Evolutionary conservation across 2,888 invertebrate genomes (phyloP), one percentile per base, ranked within the genome.

Genomic region (Spodoptera picta): DNA sequence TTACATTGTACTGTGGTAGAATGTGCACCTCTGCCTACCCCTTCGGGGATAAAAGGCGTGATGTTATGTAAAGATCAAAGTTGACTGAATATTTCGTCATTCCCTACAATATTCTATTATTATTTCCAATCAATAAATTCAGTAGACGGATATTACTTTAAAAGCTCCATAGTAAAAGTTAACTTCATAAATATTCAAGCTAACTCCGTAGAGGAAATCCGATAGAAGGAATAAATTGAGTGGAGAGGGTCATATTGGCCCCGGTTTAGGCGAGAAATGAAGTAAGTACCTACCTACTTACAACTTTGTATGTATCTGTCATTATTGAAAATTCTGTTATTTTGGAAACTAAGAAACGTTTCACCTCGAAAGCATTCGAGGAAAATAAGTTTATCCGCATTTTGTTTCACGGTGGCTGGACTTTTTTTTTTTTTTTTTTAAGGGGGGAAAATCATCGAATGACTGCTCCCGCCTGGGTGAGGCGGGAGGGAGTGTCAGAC

Each of bases 121-220:
- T 71, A 77, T 77, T 72, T 67, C 60, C 62, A 69, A 77, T 77
- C 78, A 75, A 80, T 83, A 80, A 81, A 80, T 82, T 82, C 79
- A 63, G 73, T 59, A 72, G 67, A 69, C 74, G 77, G 80, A 82
- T 85, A 80, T 85, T 83, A 83, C 83, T 84, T 84, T 83, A 84
- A 87, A 87, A 84, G 79, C 81, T 81, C 80, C 77, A 80, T 77
- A 84, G 84, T 84, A 85, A 88, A 89, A 90, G 85, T 88, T 85
- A 73, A 81, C 77, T 87, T 89, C 88, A 90, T 91, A 89, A 91
- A 91, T 90, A 90, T 91, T 90, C 89, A 90, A 77, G 73, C 75
- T 69, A 73, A 78, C 77, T 80, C 79, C 73, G 76, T 75, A 73
- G 80, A 84, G 84, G 83, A 87, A 89, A 89, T 88, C 86, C 85